These are phyloP conservation scores for Aptenodytes forsteri DNA, from an alignment of 2,113 vertebrate species.

Conservation along the genomic window DNA sequence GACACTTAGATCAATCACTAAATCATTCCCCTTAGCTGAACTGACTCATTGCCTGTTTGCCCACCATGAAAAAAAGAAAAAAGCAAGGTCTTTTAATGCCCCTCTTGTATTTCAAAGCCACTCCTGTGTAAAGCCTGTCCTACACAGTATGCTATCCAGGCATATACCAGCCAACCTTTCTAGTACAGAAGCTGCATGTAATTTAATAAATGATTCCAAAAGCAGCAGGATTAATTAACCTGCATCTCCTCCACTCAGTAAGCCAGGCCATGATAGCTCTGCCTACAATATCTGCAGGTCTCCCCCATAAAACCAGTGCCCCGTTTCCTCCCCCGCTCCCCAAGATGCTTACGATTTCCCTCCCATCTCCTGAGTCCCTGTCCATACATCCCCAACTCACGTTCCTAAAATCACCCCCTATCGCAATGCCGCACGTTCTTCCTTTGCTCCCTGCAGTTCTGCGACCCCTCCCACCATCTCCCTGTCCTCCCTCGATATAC, in stretches of 20 bases:
- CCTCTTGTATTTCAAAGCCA: slow-evolving; percentile 2
- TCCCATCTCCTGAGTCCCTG: neutral
- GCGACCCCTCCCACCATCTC: neutral
- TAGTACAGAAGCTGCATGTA: slow-evolving; percentile 4
- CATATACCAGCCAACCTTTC: neutral
- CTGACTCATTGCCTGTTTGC: slow-evolving; percentile 56
- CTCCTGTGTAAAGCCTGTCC: neutral
- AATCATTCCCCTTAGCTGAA: slow-evolving; percentile 44
- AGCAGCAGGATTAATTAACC: slow-evolving; percentile 44
- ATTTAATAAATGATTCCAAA: slow-evolving; percentile 22
- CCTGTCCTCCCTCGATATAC: neutral
- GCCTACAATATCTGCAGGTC: neutral
- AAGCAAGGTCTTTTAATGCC: neutral
- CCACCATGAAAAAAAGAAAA: neutral
- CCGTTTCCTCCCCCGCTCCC: neutral
- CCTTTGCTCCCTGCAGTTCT: neutral
- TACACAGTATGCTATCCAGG: neutral
- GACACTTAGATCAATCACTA: slow-evolving; percentile 61
- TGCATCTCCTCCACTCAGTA: neutral
- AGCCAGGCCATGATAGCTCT: neutral
- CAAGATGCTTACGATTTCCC: neutral
- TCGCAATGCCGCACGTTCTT: fast-evolving
- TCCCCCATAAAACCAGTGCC: neutral
- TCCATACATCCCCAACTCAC: neutral
- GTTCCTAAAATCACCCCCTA: neutral